Evolutionary conservation across 2,888 invertebrate genomes (phyloP), one percentile per base, ranked within the genome.

Genomic region (Dryomyza anilis): DNA sequence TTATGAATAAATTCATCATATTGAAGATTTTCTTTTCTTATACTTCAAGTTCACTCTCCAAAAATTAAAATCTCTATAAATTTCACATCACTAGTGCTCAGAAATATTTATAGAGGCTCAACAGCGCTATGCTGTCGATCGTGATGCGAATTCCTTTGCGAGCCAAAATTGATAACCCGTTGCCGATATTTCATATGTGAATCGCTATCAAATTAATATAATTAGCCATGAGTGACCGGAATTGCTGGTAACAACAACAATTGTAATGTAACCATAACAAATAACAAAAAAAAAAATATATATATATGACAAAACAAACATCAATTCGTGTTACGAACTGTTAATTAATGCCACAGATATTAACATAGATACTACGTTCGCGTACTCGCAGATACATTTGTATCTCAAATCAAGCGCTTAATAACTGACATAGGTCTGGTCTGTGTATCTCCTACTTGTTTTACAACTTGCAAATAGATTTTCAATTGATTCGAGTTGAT

Each of bases 171-270:
- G 55, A 55, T 55, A 55, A 36, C 55, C n/a, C 55, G 55, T 55
- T 55, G 50, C 50, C 50, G 25, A 50, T 50, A 50, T 48, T 25
- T n/a, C n/a, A n/a, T 14, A 36, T 56, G 25, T 39, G 39, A 53
- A n/a, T 25, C 25, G 53, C 39, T 23, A 29, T 27, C 53, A 66
- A 66, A 70, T 69, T 59, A 56, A 50, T 65, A 62, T 65, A 68
- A 70, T 70, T 70, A 65, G 59, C 62, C 63, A 64, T 65, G 66
- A 50, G 64, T 27, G 57, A 69, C 69, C 70, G 70, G 69, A 69
- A 69, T 69, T 67, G 66, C 56, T 62, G 59, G 57, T 66, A 70
- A 50, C 19, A 39, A 45, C 36, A 36, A 50, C 50, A 50, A 39
- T 16, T 50, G 45, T 36, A 36, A 60, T 12, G 7, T 7, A 50